Conservation (phyloP, 1,140 invertebrate genomes). For the Trichonephila clavipes region DNA sequence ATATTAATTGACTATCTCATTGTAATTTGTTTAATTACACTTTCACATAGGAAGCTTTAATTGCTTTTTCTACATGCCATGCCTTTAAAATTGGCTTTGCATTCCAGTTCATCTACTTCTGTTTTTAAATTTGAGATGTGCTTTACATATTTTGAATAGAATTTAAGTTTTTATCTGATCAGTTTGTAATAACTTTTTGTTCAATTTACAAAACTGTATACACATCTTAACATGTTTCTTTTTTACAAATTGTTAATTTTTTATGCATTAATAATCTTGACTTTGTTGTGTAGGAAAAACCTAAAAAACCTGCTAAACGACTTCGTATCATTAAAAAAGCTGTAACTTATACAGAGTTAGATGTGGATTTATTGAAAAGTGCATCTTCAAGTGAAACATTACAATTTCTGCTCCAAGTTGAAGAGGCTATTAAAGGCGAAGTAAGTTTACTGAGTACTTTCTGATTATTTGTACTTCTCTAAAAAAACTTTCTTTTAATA, state of each 20-base stretch:
- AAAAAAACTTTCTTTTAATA: too few relatives aligned
- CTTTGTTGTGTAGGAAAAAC: constrained; percentile 80
- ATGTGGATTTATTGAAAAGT: constrained; percentile 86
- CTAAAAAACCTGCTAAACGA: constrained; percentile 84
- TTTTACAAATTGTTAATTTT: neutral
- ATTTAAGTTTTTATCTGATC: neutral
- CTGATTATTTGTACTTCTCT: neutral
- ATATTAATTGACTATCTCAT: too few relatives aligned
- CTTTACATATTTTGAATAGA: neutral
- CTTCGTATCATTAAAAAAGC: constrained; percentile 85
- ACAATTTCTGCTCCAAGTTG: constrained; percentile 87
- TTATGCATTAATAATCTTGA: neutral
- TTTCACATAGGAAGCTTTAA: too few relatives aligned
- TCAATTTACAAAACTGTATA: too few relatives aligned
- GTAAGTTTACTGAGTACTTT: constrained; percentile 78
- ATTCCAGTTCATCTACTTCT: too few relatives aligned
- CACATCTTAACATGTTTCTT: neutral
- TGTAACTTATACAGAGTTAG: constrained; percentile 85
- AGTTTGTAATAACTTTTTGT: neutral
- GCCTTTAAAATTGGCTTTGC: too few relatives aligned
- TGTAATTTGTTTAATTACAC: too few relatives aligned
- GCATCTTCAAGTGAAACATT: constrained; percentile 87
- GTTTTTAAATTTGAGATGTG: too few relatives aligned
- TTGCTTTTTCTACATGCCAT: too few relatives aligned
- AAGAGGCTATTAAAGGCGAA: constrained; percentile 87